A percentile compares a stretch with the other conserved stretches of the same genome.
phyloP scores from a whole-genome alignment of 2,113 vertebrate genomes.

The Cyanistes caeruleus region DNA sequence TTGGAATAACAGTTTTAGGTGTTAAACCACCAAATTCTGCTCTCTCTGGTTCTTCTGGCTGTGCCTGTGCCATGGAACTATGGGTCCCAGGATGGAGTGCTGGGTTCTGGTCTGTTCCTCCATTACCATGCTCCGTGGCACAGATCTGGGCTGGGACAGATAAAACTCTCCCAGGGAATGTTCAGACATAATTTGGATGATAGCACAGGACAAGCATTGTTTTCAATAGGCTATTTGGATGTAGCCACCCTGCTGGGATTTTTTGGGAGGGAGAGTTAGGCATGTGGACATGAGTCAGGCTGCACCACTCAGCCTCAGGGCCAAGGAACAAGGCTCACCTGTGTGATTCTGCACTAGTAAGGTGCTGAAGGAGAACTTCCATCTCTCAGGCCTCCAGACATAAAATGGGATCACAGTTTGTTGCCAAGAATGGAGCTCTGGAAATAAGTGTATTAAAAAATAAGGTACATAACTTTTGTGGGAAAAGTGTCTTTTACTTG shows the following conservation, averaged over 20 bases:
- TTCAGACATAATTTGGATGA: background rate
- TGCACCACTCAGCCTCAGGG: background rate
- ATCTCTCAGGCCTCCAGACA: background rate
- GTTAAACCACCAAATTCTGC: background rate
- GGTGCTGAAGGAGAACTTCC: background rate
- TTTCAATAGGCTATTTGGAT: background rate
- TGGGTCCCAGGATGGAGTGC: rapidly evolving
- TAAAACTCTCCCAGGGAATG: background rate
- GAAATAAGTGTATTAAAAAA: background rate
- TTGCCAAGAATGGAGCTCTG: background rate
- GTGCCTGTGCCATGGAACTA: background rate
- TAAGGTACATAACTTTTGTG: background rate
- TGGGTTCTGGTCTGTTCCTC: rapidly evolving
- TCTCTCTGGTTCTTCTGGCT: background rate
- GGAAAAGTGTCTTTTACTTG: background rate
- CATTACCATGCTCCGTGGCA: background rate
- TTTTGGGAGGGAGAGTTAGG: background rate
- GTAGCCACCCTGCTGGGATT: background rate
- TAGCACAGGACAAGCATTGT: background rate
- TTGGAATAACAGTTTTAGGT: background rate
- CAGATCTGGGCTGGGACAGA: background rate
- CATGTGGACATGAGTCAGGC: constrained; percentile 60
- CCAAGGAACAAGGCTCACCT: background rate
- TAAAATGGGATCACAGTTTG: background rate
- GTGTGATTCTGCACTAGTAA: background rate